A percentile compares a stretch with the other conserved stretches of the same genome.
Conservation (phyloP, 2,888 invertebrate species). For the Isoperla grammatica region DNA sequence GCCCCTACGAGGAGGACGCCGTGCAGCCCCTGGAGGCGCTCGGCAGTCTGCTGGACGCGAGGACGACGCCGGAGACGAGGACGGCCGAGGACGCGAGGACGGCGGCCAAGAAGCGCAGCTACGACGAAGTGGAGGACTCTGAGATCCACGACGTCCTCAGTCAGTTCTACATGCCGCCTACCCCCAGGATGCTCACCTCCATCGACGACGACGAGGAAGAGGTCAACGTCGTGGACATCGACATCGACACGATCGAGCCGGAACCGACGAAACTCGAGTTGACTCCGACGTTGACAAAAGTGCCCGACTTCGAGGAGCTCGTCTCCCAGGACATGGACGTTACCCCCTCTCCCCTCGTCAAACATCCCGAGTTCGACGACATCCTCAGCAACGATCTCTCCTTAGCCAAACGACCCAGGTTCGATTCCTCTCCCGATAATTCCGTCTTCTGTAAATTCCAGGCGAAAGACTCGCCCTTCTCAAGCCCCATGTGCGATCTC, state of each 20-base stretch:
- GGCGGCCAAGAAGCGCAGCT: constrained; percentile 42
- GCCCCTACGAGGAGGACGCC: constrained; percentile 25
- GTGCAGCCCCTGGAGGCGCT: constrained; percentile 14
- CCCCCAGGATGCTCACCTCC: constrained; percentile 60
- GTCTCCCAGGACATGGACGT: not conserved
- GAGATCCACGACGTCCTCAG: constrained; percentile 64
- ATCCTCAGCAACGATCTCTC: constrained; percentile 1
- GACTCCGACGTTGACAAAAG: constrained; percentile 8
- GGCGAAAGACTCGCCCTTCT: no score
- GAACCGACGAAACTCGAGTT: not conserved
- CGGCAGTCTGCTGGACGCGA: constrained; percentile 37
- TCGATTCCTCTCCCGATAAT: constrained; percentile 6
- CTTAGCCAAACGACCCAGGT: constrained; percentile 22
- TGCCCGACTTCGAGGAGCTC: constrained; percentile 10
- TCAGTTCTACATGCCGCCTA: constrained; percentile 65
- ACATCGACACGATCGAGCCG: constrained; percentile 32
- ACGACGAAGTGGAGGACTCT: constrained; percentile 59
- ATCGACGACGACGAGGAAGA: constrained; percentile 51
- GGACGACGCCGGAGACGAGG: constrained; percentile 27
- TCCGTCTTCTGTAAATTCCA: constrained; percentile 7
- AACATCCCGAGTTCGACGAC: constrained; percentile 3
- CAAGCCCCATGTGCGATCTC: no score
- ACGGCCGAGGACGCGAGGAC: not conserved
- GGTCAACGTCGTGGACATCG: constrained; percentile 42
- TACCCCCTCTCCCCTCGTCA: not conserved